Base-by-base conservation (phyloP, 2,113 vertebrate genomes). In the Oncorhynchus clarkii region DNA sequence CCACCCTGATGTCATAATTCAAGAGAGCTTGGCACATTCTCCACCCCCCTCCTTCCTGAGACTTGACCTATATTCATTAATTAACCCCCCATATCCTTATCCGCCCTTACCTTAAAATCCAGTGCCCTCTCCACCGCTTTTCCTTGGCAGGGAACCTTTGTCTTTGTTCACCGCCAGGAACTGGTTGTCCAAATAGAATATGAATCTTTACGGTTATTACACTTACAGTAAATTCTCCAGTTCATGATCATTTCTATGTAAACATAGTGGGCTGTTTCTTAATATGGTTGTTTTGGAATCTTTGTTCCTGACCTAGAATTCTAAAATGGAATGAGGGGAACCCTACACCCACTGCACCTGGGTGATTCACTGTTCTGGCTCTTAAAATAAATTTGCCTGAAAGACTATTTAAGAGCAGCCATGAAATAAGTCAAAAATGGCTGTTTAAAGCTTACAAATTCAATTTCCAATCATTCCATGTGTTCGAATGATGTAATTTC, bases 1-100 rank as follows among this genome's bases (percentile, higher is more conserved):
- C 75, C 67, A 60, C 62, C 77, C 69, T 66, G 1, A 65, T 73
- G 65, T 39, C 34, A 39, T 39, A 39, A 39, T 39, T 39, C 34
- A 39, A 9, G 34, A 39, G 34, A 39, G 72, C 29, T 65, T 34
- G 34, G 51, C 45, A 77, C 64, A 70, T 84, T 81, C 75, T 76
- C 57, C 54, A 27, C 31, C 14, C 51, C 39, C 69, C 66, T 78
- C 81, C 69, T 85, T 85, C 70, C 73, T 57, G 51, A 29, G 75
- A n/a, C 77, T 79, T 92, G 88, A 89, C 91, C 88, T 90, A 82
- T 77, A 91, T 92, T 88, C 86, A 82, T 82, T 78, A 66, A 49
- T 71, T 62, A 9, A 9, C 34, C 8, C 57, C 31, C 71, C 81
- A 71, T 78, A 80, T 82, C 71, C 48, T 57, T 70, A 72, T 31